Base-by-base conservation (phyloP, 2,888 invertebrate genomes). In the Koerneria pararmatus region DNA sequence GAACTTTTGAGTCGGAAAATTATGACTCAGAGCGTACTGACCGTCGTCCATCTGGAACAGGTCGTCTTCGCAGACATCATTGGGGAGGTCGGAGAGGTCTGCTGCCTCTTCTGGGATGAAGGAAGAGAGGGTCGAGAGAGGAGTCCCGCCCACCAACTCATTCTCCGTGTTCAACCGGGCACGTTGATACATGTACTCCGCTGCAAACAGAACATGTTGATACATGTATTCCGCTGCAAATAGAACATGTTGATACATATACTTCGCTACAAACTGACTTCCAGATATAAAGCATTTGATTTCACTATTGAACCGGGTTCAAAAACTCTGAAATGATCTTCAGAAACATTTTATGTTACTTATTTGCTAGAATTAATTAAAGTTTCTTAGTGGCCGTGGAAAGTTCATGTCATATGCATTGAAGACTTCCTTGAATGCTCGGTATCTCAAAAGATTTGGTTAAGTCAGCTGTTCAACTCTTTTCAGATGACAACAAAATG, bases 1-100 rank as follows among this genome's bases (percentile, higher is more conserved):
- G n/a, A n/a, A n/a, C n/a, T n/a, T n/a, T n/a, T n/a, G n/a, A n/a
- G n/a, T n/a, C n/a, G n/a, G n/a, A n/a, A n/a, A n/a, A n/a, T n/a
- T n/a, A n/a, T n/a, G n/a, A n/a, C n/a, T n/a, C n/a, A n/a, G n/a
- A n/a, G n/a, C n/a, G n/a, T 15, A 31, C 67, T 49, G 27, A 75
- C 75, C 66, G 41, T 75, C 74, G 48, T 75, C 75, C 69, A 73
- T 72, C n/a, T 66, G 56, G 61, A 75, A 75, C 31, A 74, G 49
- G 5, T 58, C 69, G 29, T 64, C 67, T n/a, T 5, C 15, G 29
- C 60, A 57, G 29, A 41, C 70, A 15, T 64, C 65, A 32, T 58
- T 62, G 32, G 62, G 35, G 4, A 56, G 29, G 27, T 71, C 71
- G 37, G 60, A 60, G 41, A 35, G 53, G 41, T 67, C 61, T 27